Evolutionary conservation across 2,888 invertebrate genomes (phyloP), one percentile per base, ranked within the genome.

Genomic region (Coelopa pilipes): DNA sequence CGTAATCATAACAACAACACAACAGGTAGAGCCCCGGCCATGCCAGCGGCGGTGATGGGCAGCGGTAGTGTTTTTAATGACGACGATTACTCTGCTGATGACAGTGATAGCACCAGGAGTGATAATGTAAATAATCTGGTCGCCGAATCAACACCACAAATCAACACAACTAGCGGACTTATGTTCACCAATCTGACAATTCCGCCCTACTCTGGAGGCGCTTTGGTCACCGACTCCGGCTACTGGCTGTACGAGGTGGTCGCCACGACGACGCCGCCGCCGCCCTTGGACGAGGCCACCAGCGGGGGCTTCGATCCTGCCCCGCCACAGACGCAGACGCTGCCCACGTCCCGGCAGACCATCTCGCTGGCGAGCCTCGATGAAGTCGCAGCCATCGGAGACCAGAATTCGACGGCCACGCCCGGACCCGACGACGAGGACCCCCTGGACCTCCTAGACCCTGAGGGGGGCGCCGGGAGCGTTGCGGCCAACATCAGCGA

Each of bases 401-500:
- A 10, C 9, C 57, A 50, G n/a, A 74, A 5, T 10, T 15, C 69
- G 17, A 71, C 46, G 21, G 34, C 59, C 53, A 73, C 15, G 34
- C 34, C 34, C 4, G 34, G 34, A 34, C 7, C 34, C 34, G 34
- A 34, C 4, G 34, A 34, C 34, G 34, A 34, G 34, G 34, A 34
- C 7, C n/a, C n/a, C n/a, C n/a, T n/a, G n/a, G n/a, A n/a, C n/a
- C n/a, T n/a, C n/a, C 2, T 34, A 34, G 34, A 34, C 34, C n/a
- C n/a, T n/a, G n/a, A n/a, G n/a, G 34, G 34, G 34, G 34, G 34
- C 2, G 34, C 34, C 34, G 34, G 34, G 4, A 7, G 7, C 34
- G 63, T 76, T 45, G 68, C 69, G 1, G 17, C 75, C 2, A 75
- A 72, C 17, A 53, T 67, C 46, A 63, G 57, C 5, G 76, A 76